phyloP scores from a whole-genome alignment of 1,140 invertebrate genomes.

The Drosophila busckii region DNA sequence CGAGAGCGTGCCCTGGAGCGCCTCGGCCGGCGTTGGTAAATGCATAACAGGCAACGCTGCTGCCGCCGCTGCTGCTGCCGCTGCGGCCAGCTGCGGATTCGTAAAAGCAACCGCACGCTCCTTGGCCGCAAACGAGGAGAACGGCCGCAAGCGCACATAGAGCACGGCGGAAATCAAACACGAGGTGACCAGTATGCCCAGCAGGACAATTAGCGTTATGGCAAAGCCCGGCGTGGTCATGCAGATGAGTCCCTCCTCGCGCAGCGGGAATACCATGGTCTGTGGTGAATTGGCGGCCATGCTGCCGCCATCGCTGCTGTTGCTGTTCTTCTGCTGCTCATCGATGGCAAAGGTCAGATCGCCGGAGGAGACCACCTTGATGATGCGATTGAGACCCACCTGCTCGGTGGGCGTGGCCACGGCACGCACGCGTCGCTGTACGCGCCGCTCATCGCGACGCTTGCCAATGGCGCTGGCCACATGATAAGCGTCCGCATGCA shows the following conservation, averaged over 20 bases:
- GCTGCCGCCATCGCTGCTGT: slow-evolving; percentile 72
- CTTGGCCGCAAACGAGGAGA: slow-evolving; percentile 81
- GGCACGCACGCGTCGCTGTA: slow-evolving; percentile 83
- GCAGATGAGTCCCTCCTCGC: slow-evolving; percentile 87
- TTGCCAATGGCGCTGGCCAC: slow-evolving; percentile 80
- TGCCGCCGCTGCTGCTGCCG: too few species aligned
- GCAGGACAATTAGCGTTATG: slow-evolving; percentile 88
- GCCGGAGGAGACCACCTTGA: slow-evolving; percentile 90
- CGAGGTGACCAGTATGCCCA: slow-evolving; percentile 89
- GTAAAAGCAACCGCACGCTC: slow-evolving; percentile 79
- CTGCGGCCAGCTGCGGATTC: slow-evolving; percentile 69
- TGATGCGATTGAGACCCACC: slow-evolving; percentile 90
- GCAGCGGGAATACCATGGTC: slow-evolving; percentile 85
- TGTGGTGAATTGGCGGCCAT: slow-evolving; percentile 80
- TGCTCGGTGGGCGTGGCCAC: slow-evolving; percentile 82
- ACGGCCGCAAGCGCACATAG: slow-evolving; percentile 87
- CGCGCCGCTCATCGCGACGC: slow-evolving; percentile 87
- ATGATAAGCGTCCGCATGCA: slow-evolving; percentile 82
- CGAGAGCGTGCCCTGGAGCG: slow-evolving; percentile 54
- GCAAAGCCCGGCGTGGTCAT: slow-evolving; percentile 95
- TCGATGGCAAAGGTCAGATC: slow-evolving; percentile 90
- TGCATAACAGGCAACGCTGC: slow-evolving; percentile 63
- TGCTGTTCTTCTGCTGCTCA: slow-evolving; percentile 80
- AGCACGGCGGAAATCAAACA: slow-evolving; percentile 91
- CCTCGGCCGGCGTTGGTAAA: slow-evolving; percentile 48